Base-by-base conservation (phyloP, 2,113 vertebrate genomes). In the Salvator merianae region DNA sequence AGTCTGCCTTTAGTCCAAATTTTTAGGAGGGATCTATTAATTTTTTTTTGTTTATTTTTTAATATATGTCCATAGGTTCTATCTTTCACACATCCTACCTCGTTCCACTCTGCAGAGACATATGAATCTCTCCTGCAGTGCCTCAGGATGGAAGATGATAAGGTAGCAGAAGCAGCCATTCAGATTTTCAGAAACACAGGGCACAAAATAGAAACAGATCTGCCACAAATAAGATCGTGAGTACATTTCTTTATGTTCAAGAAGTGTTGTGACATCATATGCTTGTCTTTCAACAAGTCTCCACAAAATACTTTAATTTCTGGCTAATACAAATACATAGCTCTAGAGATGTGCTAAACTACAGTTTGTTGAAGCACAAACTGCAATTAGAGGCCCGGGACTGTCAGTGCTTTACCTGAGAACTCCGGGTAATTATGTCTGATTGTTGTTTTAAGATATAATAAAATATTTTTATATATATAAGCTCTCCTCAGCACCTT, bases 131-230 rank as follows among this genome's bases (percentile, higher is more conserved):
- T 99, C 78, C 97, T 99, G 85, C 98, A 99, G 96, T 99, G 99
- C 96, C 96, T 99, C 92, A 98, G 99, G 95, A 99, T 99, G 99
- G 99, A 99, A 93, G 99, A 99, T 68, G 98, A 99, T 93, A 99
- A 99, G 87, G 99, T 99, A 93, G 98, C 99, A 1, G 99, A 99
- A 93, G 98, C 98, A 85, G 98, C 99, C 82, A 99, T 99, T 90
- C 99, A 99, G 92, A 99, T 99, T 92, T 99, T 99, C 95, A 97
- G 98, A 91, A 99, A 99, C 93, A 99, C 99, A 2, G 99, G 99
- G 79, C 98, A 99, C 95, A 99, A 98, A 96, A 99, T 99, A 74
- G 98, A 99, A 95, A 98, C 97, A 3, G 99, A 99, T 86, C 96
- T 99, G 84, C 98, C 97, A 85, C 99, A 99, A 91, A 99, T 99